Evolutionary conservation across 2,888 invertebrate species (phyloP).

Genomic region (Iphiclides podalirius): DNA sequence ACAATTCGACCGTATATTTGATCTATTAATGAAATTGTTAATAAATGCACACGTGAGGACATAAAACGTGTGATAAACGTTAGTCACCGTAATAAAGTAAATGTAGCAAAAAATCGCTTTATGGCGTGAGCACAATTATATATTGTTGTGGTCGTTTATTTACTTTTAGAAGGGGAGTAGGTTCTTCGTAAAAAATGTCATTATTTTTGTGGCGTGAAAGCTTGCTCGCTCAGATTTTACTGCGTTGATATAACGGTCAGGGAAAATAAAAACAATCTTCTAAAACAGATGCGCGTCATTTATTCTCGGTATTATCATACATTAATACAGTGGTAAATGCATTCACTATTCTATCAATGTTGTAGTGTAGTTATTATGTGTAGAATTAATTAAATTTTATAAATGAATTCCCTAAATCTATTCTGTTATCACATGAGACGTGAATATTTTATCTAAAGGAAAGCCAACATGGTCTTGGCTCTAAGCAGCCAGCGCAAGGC

Average conservation of each 20-base stretch:
- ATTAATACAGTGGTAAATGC: too few species aligned
- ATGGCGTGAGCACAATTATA: slow-evolving; percentile 14
- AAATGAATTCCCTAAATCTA: too few species aligned
- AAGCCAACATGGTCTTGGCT: too few species aligned
- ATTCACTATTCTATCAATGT: too few species aligned
- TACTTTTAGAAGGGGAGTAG: slow-evolving; percentile 14
- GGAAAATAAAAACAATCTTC: slow-evolving; percentile 16
- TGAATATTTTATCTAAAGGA: too few species aligned
- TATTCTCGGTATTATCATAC: too few species aligned
- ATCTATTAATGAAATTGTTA: background rate
- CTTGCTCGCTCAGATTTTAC: slow-evolving; percentile 15
- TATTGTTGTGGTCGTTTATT: slow-evolving; percentile 19
- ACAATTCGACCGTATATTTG: too few species aligned
- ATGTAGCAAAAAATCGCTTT: slow-evolving; percentile 18
- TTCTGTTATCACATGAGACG: too few species aligned
- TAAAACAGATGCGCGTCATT: too few species aligned
- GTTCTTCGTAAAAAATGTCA: slow-evolving; percentile 19
- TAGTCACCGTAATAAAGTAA: slow-evolving; percentile 15
- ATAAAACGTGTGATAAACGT: slow-evolving; percentile 9
- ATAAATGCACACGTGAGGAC: slow-evolving; percentile 2
- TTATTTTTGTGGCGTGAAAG: slow-evolving; percentile 19
- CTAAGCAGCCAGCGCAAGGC: too few species aligned
- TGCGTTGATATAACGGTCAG: slow-evolving; percentile 10
- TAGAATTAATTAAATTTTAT: too few species aligned
- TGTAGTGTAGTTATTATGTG: too few species aligned